phyloP scores from a whole-genome alignment of 1,140 invertebrate species.

The Orchesella cincta region DNA sequence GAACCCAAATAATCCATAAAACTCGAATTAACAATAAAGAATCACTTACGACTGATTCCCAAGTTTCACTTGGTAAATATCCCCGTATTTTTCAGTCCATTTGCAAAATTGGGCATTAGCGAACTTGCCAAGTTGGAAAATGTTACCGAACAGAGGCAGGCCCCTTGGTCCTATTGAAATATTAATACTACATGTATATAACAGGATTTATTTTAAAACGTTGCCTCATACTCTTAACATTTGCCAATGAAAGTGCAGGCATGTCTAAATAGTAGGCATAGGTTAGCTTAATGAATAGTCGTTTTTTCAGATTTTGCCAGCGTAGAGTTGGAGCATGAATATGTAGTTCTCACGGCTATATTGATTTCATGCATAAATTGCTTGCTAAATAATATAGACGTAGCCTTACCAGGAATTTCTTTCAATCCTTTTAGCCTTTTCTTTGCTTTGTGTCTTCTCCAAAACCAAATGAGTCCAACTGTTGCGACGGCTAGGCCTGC shows the following conservation, averaged over 20 bases:
- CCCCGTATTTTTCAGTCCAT: neutral
- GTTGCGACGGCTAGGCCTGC: neutral
- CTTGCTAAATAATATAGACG: too few relatives aligned
- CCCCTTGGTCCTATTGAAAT: neutral
- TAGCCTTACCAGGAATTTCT: slow-evolving; percentile 10
- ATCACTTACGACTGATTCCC: neutral
- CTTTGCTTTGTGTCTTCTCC: neutral
- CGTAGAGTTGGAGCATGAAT: too few relatives aligned
- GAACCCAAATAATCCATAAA: neutral
- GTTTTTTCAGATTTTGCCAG: too few relatives aligned
- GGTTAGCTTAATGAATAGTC: too few relatives aligned
- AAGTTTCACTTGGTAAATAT: neutral
- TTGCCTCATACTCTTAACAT: too few relatives aligned
- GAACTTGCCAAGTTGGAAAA: neutral
- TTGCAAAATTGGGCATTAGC: neutral
- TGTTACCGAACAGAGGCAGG: neutral
- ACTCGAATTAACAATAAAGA: neutral
- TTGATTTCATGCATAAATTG: too few relatives aligned
- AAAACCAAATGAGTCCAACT: neutral
- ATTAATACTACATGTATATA: too few relatives aligned
- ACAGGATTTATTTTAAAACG: too few relatives aligned
- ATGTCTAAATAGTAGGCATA: too few relatives aligned
- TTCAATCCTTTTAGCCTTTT: slow-evolving; percentile 9
- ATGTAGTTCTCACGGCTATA: too few relatives aligned
- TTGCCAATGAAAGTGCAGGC: too few relatives aligned